Evolutionary conservation across 2,113 vertebrate species (phyloP).

Genomic region (Lasiurus borealis): DNA sequence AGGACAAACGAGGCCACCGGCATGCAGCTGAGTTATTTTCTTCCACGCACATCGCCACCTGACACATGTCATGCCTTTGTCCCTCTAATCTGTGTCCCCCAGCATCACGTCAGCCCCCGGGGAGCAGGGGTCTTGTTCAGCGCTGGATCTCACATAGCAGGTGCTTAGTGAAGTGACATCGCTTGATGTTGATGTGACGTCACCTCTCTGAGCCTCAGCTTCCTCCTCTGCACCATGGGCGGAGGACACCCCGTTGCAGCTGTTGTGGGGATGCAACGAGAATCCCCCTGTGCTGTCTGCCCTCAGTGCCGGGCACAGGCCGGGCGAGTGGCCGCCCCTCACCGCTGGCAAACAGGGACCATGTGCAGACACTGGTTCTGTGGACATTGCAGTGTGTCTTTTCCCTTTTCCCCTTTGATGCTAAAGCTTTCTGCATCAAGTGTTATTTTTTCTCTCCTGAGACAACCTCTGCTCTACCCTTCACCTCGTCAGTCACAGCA

Average conservation of each 20-base stretch:
- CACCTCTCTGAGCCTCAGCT: background rate
- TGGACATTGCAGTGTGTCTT: background rate
- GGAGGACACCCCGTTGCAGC: background rate
- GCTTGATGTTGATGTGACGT: background rate
- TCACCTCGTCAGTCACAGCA: background rate
- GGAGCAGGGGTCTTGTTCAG: background rate
- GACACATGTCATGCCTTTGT: background rate
- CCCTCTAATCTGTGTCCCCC: background rate
- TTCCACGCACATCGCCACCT: too few relatives aligned
- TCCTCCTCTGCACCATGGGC: background rate
- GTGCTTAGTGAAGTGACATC: background rate
- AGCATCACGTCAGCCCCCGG: rapidly evolving
- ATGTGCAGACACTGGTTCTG: background rate
- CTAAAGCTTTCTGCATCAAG: background rate
- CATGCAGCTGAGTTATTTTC: rapidly evolving
- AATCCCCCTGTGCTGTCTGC: background rate
- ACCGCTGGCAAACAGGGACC: background rate
- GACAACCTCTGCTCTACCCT: background rate
- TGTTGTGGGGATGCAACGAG: background rate
- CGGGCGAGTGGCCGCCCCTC: rapidly evolving
- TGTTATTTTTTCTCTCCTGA: conserved; percentile 30
- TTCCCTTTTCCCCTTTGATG: background rate
- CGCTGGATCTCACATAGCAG: background rate
- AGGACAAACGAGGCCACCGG: background rate
- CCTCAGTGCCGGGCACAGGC: rapidly evolving